phyloP scores from a whole-genome alignment of 2,797 vertebrate species.

The Hipposideros larvatus region DNA sequence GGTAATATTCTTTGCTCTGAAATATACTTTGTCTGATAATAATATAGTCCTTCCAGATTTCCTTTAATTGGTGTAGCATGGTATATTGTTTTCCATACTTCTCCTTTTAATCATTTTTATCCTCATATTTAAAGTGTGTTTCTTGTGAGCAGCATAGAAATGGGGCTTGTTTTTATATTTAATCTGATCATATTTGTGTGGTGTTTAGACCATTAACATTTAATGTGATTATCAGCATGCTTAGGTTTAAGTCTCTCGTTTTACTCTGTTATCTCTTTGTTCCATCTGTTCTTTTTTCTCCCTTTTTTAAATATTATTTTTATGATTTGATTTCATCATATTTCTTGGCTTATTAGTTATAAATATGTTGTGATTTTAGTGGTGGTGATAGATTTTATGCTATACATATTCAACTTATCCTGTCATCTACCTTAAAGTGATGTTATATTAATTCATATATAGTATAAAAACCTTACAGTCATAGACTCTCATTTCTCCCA shows the following conservation, averaged over 20 bases:
- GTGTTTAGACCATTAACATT: background rate
- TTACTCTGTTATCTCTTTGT: background rate
- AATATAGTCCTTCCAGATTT: background rate
- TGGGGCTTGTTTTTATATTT: background rate
- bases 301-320: background rate
- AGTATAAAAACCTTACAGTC: background rate
- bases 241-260: background rate
- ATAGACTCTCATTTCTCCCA: background rate
- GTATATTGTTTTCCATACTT: background rate
- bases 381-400: background rate
- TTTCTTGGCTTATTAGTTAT: background rate
- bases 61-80: background rate
- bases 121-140: background rate
- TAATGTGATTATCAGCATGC: background rate
- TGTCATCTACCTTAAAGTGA: background rate
- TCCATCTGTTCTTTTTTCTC: background rate
- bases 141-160: background rate
- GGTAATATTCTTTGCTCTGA: background rate
- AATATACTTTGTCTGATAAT: conserved; percentile 7
- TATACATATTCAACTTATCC: background rate
- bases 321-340: background rate
- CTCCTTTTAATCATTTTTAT: background rate
- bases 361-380: background rate
- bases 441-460: background rate
- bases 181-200: background rate